Conservation (phyloP, 1,140 invertebrate genomes). For the Pseudobourletiella spinata region DNA sequence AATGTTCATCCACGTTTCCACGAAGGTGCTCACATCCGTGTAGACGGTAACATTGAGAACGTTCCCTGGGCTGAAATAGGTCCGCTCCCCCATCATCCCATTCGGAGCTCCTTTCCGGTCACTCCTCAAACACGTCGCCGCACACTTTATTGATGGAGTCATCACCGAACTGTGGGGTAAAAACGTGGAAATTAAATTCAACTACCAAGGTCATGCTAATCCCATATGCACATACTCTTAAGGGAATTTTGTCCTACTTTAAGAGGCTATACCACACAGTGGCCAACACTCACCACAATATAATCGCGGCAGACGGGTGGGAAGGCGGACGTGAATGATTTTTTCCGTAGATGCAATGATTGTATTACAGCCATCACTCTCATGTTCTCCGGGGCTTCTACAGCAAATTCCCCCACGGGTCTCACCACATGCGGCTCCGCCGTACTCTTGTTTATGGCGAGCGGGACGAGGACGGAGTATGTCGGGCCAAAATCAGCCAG, state of each 20-base stretch:
- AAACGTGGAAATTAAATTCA: no score
- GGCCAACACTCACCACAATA: neutral
- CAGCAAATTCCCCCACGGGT: neutral
- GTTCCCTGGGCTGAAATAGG: neutral
- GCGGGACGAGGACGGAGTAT: neutral
- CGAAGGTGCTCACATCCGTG: conserved; percentile 3
- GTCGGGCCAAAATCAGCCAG: neutral
- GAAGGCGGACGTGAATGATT: neutral
- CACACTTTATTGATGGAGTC: conserved; percentile 26
- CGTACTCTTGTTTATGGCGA: neutral
- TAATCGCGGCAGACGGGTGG: conserved; percentile 1
- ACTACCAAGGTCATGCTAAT: no score
- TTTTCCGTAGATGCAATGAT: neutral
- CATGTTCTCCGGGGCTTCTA: neutral
- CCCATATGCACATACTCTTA: no score
- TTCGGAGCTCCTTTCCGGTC: neutral
- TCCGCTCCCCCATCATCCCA: neutral
- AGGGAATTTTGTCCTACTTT: no score
- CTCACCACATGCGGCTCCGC: neutral
- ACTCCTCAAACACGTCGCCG: neutral
- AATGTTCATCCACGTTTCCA: neutral
- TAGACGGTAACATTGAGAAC: neutral
- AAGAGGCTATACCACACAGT: no score
- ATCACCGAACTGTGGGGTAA: conserved; percentile 6
- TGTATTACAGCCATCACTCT: conserved; percentile 3